Conservation (phyloP, 2,888 invertebrate species). For the Alentia gelatinosa region DNA sequence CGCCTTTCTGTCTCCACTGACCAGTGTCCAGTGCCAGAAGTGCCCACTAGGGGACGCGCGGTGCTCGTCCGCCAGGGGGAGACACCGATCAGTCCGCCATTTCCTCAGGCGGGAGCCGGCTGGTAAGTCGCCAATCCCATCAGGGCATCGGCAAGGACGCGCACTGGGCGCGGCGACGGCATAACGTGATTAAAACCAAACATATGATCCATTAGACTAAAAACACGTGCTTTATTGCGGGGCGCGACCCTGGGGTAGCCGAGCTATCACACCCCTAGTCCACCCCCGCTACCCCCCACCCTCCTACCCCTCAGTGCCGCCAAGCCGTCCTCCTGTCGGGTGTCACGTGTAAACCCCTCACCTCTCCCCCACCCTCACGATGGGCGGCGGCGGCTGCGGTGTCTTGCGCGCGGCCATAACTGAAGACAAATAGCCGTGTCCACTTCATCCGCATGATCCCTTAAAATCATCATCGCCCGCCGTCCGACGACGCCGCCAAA, state of each 20-base stretch:
- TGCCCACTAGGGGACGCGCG: neutral
- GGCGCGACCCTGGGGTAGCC: slow-evolving; percentile 13
- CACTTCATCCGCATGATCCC: slow-evolving; percentile 38
- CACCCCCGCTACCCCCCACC: neutral
- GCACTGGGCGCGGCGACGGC: neutral
- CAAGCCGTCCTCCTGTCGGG: neutral
- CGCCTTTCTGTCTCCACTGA: neutral
- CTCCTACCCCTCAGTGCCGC: neutral
- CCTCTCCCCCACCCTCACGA: neutral
- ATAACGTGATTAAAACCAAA: slow-evolving; percentile 54
- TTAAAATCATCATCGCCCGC: slow-evolving; percentile 48
- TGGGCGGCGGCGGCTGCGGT: neutral
- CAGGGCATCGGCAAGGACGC: neutral
- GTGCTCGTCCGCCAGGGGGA: neutral
- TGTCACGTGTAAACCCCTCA: neutral
- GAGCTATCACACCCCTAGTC: neutral
- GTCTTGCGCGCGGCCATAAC: slow-evolving; percentile 12
- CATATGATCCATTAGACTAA: slow-evolving; percentile 54
- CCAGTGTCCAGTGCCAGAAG: slow-evolving; percentile 17
- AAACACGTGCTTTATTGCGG: slow-evolving; percentile 46
- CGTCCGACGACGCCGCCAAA: slow-evolving; percentile 29
- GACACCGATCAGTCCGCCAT: neutral
- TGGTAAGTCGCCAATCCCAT: slow-evolving; percentile 43
- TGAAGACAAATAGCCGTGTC: slow-evolving; percentile 48
- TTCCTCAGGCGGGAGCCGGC: slow-evolving; percentile 4